Conservation (phyloP, 1,140 invertebrate species). For the Solen grandis region DNA sequence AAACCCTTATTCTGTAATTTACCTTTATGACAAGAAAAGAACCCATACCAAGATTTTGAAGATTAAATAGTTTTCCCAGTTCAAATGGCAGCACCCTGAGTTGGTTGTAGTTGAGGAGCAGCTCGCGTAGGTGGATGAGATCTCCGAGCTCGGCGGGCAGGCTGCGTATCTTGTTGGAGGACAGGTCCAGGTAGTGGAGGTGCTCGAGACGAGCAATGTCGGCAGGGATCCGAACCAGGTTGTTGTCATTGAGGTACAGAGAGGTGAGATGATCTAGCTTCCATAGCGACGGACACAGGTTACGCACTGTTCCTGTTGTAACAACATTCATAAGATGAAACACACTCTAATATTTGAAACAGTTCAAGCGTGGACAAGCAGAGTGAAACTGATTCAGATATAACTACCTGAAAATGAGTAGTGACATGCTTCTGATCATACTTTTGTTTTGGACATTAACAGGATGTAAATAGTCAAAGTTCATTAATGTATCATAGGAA, state of each 20-base stretch:
- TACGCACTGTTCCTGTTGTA: slow-evolving; percentile 96
- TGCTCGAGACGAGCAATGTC: slow-evolving; percentile 92
- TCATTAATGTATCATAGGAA: too few species aligned
- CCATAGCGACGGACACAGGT: slow-evolving; percentile 94
- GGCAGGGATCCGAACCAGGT: slow-evolving; percentile 91
- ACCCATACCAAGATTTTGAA: slow-evolving; percentile 86
- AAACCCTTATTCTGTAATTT: too few species aligned
- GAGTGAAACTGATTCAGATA: neutral
- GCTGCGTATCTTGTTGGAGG: slow-evolving; percentile 92
- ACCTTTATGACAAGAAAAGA: too few species aligned
- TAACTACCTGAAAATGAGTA: neutral
- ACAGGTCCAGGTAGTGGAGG: slow-evolving; percentile 94
- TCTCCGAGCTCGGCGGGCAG: slow-evolving; percentile 97
- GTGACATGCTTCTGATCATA: neutral
- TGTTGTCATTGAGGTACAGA: slow-evolving; percentile 97
- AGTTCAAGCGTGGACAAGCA: neutral
- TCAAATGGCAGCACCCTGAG: slow-evolving; percentile 96
- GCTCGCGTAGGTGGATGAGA: slow-evolving; percentile 95
- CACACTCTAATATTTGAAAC: neutral
- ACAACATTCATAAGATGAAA: slow-evolving; percentile 53
- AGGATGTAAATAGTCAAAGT: too few species aligned
- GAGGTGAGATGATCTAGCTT: slow-evolving; percentile 94
- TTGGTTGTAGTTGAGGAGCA: slow-evolving; percentile 96
- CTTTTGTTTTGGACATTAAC: too few species aligned
- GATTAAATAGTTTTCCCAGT: slow-evolving; percentile 98